These are phyloP conservation scores for Hydrotaea cyrtoneurina DNA, from an alignment of 2,888 invertebrate genomes.

Conservation along the genomic window DNA sequence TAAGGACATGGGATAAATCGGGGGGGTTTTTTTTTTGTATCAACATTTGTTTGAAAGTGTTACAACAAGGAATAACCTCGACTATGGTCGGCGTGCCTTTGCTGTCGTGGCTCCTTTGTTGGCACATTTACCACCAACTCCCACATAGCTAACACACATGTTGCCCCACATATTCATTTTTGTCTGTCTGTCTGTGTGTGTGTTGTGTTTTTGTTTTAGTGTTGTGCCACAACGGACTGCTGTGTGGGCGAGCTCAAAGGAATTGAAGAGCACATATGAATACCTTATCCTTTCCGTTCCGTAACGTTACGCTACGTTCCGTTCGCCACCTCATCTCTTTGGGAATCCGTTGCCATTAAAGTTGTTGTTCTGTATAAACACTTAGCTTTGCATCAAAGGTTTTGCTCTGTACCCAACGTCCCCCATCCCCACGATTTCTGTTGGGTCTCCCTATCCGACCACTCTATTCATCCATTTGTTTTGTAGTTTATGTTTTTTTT, in stretches of 20 bases:
- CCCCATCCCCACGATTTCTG: neutral
- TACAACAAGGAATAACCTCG: neutral
- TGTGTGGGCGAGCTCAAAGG: constrained; percentile 18
- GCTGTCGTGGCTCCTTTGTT: neutral
- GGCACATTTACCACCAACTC: neutral
- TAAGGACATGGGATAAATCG: neutral
- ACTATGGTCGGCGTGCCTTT: neutral
- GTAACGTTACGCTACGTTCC: neutral
- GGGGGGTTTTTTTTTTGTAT: neutral
- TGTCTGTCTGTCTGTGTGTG: no score
- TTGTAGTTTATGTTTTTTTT: constrained; percentile 22
- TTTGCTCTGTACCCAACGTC: no score
- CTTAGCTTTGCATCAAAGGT: constrained; percentile 23
- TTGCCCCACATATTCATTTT: constrained; percentile 12
- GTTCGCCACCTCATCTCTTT: neutral
- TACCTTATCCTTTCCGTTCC: neutral
- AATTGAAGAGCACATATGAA: constrained; percentile 12
- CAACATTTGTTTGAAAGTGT: constrained; percentile 29
- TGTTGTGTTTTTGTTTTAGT: no score
- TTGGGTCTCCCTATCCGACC: neutral
- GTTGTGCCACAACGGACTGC: constrained; percentile 11
- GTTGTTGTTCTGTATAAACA: constrained; percentile 7
- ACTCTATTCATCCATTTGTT: constrained; percentile 5
- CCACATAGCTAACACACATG: neutral
- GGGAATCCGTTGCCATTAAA: neutral